A percentile compares a stretch with the other conserved stretches of the same genome.
These are phyloP conservation scores for Betta splendens DNA, from an alignment of 2,797 vertebrate species.

Conservation along the genomic window DNA sequence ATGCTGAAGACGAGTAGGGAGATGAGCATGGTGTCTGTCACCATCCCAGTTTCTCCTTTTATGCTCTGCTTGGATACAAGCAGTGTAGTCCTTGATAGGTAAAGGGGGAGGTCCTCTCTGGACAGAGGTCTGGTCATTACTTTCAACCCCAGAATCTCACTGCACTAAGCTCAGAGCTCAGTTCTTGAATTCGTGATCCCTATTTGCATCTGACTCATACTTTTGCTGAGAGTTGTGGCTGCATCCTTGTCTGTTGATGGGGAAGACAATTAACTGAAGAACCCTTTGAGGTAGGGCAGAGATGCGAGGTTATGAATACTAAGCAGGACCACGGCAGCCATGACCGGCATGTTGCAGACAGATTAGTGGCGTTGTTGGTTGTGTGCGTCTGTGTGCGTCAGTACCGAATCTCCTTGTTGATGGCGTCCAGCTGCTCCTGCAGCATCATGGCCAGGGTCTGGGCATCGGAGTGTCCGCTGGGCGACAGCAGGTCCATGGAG, in stretches of 20 bases:
- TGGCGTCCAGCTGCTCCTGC: constrained; percentile 97
- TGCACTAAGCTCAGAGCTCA: constrained; percentile 52
- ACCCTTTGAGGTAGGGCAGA: constrained; percentile 46
- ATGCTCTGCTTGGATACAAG: too few relatives aligned
- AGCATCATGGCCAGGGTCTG: constrained; percentile 99
- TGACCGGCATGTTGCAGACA: too few relatives aligned
- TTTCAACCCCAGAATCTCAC: constrained; percentile 37
- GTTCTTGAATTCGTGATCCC: constrained; percentile 38
- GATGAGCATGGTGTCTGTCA: not conserved
- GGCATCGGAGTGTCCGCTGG: constrained; percentile 95
- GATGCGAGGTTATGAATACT: constrained; percentile 45
- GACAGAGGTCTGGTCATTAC: constrained; percentile 54
- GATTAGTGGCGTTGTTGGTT: too few relatives aligned
- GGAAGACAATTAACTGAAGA: constrained; percentile 51
- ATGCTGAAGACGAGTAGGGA: not conserved
- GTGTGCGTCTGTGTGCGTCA: not conserved
- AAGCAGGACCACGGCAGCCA: too few relatives aligned
- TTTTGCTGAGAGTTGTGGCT: constrained; percentile 17
- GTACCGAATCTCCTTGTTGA: constrained; percentile 99
- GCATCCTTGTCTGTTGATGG: constrained; percentile 12
- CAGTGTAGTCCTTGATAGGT: too few relatives aligned
- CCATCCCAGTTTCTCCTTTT: constrained; percentile 3
- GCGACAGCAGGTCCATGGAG: constrained; percentile 97
- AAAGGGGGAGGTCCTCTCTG: too few relatives aligned
- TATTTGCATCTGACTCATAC: constrained; percentile 34